phyloP scores from a whole-genome alignment of 30 jellyfish, hydroid and myxozoan species.

The Aurelia aurita complex sp. Pacific region DNA sequence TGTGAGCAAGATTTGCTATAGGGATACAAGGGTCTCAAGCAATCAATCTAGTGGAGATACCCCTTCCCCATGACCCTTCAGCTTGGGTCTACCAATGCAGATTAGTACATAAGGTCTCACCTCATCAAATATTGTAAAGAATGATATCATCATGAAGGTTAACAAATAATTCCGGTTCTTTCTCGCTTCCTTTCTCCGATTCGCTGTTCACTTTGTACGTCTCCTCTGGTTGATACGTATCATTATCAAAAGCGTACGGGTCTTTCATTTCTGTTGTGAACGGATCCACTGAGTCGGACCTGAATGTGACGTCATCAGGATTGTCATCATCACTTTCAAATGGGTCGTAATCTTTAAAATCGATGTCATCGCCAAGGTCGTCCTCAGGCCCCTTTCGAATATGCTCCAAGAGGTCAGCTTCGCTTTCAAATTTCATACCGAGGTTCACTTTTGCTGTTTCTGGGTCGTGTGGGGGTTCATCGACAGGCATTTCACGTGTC shows the following conservation, averaged over 20 bases:
- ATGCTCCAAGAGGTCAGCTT: conserved; percentile 57
- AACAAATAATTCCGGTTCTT: conserved; percentile 17
- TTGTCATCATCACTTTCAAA: conserved; percentile 43
- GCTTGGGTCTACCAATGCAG: no score
- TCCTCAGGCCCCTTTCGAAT: conserved; percentile 22
- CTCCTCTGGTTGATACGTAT: conserved; percentile 22
- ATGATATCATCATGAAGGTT: conserved; percentile 44
- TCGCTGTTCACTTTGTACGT: conserved; percentile 27
- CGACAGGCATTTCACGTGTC: not conserved
- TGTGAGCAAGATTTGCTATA: no score
- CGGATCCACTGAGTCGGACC: conserved; percentile 7
- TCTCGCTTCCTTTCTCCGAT: conserved; percentile 29
- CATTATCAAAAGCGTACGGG: conserved; percentile 17
- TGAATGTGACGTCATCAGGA: conserved; percentile 15
- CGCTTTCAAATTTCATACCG: conserved; percentile 66
- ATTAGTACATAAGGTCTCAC: no score
- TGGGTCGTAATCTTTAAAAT: conserved; percentile 44
- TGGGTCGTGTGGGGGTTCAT: not conserved
- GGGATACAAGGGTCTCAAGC: no score
- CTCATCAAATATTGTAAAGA: conserved; percentile 44
- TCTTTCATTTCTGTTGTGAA: conserved; percentile 22
- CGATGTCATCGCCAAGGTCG: conserved; percentile 18
- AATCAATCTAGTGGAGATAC: no score
- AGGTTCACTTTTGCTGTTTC: conserved; percentile 38
- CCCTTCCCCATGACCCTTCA: no score